phyloP scores from a whole-genome alignment of 2,797 vertebrate genomes.

The Enteromius treurensis region DNA sequence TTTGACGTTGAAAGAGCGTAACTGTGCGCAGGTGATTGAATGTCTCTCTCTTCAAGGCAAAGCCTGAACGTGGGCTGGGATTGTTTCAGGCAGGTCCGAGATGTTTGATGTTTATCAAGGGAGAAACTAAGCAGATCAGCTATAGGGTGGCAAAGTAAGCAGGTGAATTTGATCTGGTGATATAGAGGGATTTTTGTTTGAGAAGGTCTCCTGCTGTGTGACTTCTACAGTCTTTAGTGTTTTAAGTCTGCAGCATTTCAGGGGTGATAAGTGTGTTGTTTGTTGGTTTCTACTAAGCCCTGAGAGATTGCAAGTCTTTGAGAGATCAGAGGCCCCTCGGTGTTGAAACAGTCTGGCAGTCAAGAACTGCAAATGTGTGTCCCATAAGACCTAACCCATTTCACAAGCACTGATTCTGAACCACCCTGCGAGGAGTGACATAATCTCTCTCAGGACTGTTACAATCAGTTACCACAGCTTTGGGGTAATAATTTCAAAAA shows the following conservation, averaged over 20 bases:
- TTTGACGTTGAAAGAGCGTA: constrained; percentile 7
- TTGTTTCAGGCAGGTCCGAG: neutral
- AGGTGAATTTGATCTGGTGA: constrained; percentile 11
- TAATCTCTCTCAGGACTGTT: neutral
- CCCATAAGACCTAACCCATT: constrained; percentile 14
- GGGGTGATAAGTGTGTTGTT: constrained; percentile 11
- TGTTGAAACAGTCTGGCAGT: constrained; percentile 10
- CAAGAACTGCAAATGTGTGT: neutral
- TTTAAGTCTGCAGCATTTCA: constrained; percentile 18
- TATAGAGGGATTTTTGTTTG: constrained; percentile 9
- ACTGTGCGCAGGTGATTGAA: constrained; percentile 9
- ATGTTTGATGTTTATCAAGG: constrained; percentile 1
- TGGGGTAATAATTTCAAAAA: neutral
- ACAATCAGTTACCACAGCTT: neutral
- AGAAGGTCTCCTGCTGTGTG: neutral
- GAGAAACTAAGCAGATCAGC: neutral
- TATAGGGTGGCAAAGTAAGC: constrained; percentile 9
- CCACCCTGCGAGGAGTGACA: neutral
- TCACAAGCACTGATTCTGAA: constrained; percentile 8
- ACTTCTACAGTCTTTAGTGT: neutral
- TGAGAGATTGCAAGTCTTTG: neutral
- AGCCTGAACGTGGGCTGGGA: constrained; percentile 5
- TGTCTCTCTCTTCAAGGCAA: constrained; percentile 10
- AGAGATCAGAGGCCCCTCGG: neutral
- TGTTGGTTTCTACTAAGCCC: neutral